Evolutionary conservation across 2,797 vertebrate genomes (phyloP).

Genomic region (Chromis chromis): DNA sequence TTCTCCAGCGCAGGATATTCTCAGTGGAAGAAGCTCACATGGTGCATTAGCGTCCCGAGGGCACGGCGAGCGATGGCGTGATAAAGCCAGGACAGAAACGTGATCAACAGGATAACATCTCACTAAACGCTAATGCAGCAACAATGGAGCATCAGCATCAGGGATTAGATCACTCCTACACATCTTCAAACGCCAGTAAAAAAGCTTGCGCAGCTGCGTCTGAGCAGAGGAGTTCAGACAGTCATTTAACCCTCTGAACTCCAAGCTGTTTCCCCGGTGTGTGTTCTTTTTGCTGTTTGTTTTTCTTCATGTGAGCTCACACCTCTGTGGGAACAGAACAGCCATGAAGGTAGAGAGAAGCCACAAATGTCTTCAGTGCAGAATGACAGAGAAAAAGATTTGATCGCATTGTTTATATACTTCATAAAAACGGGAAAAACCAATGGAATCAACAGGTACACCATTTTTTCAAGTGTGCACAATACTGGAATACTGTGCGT

Average conservation of each 20-base stretch:
- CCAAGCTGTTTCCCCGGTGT: too few relatives aligned
- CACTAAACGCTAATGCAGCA: constrained; percentile 5
- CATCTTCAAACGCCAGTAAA: constrained; percentile 37
- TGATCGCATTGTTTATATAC: too few relatives aligned
- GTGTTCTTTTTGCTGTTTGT: too few relatives aligned
- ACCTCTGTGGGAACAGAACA: too few relatives aligned
- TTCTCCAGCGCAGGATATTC: constrained; percentile 15
- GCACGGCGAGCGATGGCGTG: constrained; percentile 39
- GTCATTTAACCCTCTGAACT: neutral
- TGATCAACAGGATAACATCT: constrained; percentile 47
- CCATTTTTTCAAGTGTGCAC: too few relatives aligned
- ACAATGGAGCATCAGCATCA: constrained; percentile 17
- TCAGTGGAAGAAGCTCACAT: constrained; percentile 12
- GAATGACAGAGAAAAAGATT: too few relatives aligned
- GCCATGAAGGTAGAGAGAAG: too few relatives aligned
- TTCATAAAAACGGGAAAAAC: too few relatives aligned
- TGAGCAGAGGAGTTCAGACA: constrained; percentile 20
- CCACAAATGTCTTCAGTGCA: too few relatives aligned
- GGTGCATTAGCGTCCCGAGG: constrained; percentile 37
- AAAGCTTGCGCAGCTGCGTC: constrained; percentile 32
- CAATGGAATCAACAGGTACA: too few relatives aligned
- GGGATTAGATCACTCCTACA: constrained; percentile 40
- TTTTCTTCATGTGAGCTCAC: too few relatives aligned
- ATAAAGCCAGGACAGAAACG: constrained; percentile 35
- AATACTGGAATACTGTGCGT: too few relatives aligned